Percentiles rank a stretch among this genome's conserved stretches.
These are phyloP conservation scores for Moxostoma hubbsi DNA, from an alignment of 2,797 vertebrate species.

Conservation along the genomic window DNA sequence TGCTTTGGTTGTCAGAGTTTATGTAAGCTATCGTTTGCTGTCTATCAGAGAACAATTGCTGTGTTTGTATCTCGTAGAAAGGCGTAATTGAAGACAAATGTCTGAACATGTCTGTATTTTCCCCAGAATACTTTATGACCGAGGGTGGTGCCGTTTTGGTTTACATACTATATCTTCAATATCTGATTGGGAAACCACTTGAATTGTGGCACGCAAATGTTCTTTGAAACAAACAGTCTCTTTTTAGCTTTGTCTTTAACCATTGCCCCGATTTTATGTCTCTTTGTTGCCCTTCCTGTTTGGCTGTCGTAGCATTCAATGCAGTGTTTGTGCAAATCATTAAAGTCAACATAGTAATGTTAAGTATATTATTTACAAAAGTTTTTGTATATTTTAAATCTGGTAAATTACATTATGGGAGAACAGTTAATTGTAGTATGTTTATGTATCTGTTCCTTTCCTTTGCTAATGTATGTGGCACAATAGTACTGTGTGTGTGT, in stretches of 20 bases:
- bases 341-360: neutral
- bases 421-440: neutral
- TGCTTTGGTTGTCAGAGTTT: slow-evolving; percentile 21
- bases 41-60: slow-evolving; percentile 16
- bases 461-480: neutral
- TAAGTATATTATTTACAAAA: neutral
- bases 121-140: slow-evolving; percentile 38
- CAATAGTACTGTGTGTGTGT: neutral
- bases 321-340: slow-evolving; percentile 15
- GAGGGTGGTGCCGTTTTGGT: slow-evolving; percentile 40
- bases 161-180: slow-evolving; percentile 5
- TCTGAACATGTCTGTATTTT: slow-evolving; percentile 47
- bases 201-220: slow-evolving; percentile 14
- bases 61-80: slow-evolving; percentile 26
- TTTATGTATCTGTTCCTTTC: neutral
- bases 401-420: neutral
- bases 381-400: neutral
- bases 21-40: slow-evolving; percentile 10
- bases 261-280: neutral
- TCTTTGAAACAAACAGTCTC: slow-evolving; percentile 15
- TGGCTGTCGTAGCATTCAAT: slow-evolving; percentile 4
- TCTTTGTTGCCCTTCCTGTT: slow-evolving; percentile 3
- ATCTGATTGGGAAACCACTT: slow-evolving; percentile 20
- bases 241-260: slow-evolving; percentile 4
- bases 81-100: slow-evolving; percentile 50